Evolutionary conservation across 2,888 invertebrate genomes (phyloP), one percentile per base, ranked within the genome.

Genomic region (Heliconius ethilla): DNA sequence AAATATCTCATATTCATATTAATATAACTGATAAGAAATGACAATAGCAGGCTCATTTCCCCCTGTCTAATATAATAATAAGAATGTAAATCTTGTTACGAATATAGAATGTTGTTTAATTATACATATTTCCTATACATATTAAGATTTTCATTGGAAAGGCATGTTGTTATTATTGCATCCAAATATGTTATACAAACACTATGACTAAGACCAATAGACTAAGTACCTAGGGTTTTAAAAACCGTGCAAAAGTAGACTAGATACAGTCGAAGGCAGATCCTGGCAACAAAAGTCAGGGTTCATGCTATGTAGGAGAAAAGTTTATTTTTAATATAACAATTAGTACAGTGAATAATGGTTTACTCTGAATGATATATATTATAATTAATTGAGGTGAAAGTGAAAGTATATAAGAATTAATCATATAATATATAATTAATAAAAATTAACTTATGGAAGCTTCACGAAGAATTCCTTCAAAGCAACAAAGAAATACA

Each of bases 91-190:
- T 33, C 7, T 33, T 33, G 33, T 69, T 69, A 69, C 67, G 1
- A 67, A 40, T 67, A 67, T 13, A 37, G 10, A 67, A 25, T 6
- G 29, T 63, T 6, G 9, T 67, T 10, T n/a, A 9, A 37, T 67
- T n/a, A 13, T 69, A 69, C 40, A 69, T n/a, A 69, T 25, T 40
- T 40, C 40, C 25, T 25, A 40, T 40, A 40, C 13, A 40, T 10
- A 22, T 40, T 13, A 25, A 40, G 13, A 40, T 22, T 25, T 67
- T 67, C 67, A 67, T 40, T 25, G n/a, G 5, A 67, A 40, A 67
- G 67, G 67, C 22, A 40, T 40, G 37, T 40, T 69, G 67, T 67
- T 67, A 25, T 67, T 65, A 33, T 66, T 66, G 33, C 33, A n/a
- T 66, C 9, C 40, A 69, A 69, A 69, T 69, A 7, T 33, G 33